Base-by-base conservation (phyloP, 1,140 invertebrate species). In the Mactra quadrangularis region DNA sequence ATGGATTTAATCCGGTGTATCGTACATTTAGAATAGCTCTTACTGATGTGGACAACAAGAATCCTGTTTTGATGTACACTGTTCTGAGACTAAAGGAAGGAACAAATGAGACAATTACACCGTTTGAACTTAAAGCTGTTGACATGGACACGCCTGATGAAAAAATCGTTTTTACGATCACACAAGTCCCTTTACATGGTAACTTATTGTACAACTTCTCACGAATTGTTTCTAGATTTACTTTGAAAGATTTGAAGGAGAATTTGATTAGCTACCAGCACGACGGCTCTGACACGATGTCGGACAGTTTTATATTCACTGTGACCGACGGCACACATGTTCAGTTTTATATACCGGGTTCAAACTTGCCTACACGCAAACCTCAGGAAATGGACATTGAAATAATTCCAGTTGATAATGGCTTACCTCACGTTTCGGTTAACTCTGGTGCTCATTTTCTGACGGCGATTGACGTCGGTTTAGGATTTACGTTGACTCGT, bases 21-120 rank as follows among this genome's bases (percentile, higher is more conserved):
- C 76, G 92, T 17, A 93, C 92, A 13, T 93, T 93, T 78, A 82
- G 92, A 62, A 93, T 94, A 62, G 90, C 93, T 0, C 84, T 94
- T 17, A 92, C 86, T 45, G 91, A 92, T 83, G 89, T 93, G 3
- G 92, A 94, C 84, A 93, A 94, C 86, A 92, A 93, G 68, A 91
- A 90, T 70, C 93, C 93, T 0, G 87, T 93, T 3, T 72, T 94
- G 13, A 89, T 92, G 83, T 87, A 90, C 29, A 87, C 87, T n/a
- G 85, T 88, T 9, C 71, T 93, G 9, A 83, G 87, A 33, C 85
- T 94, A 1, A 89, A 89, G 75, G 93, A 93, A 89, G 93, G 92
- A 17, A 88, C 87, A 53, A 85, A 88, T 41, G 89, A 90, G 68
- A 74, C 91, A 0, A 92, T 94, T 33, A 93, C 93, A 2, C 91